Base-by-base conservation (phyloP, 2,888 invertebrate genomes). In the Entomobrya multifasciata region DNA sequence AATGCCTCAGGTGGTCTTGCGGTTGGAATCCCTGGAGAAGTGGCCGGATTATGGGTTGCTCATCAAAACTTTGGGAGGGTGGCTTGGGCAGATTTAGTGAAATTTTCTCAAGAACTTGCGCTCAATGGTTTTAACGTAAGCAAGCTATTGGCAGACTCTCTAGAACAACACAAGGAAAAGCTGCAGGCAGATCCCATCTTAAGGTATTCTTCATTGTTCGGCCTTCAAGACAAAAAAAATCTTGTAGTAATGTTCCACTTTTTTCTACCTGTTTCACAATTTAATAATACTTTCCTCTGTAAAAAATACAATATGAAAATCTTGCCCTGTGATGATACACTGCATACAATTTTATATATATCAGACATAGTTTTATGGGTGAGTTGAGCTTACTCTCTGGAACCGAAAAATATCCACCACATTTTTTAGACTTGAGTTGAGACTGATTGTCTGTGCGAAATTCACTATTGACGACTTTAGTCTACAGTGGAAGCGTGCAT, bases 21-120 rank as follows among this genome's bases (percentile, higher is more conserved):
- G 0, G 94, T 96, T 15, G 98, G 95, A 15, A 96, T 98, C n/a
- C 98, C 98, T 0, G 97, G 97, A 10, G 98, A 98, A 93, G 92
- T 98, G 17, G 93, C 94, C 82, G 98, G 98, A 0, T 97, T 97
- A 92, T 95, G 96, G 94, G 95, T 94, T 85, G 95, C 97, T 47
- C 95, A 97, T 93, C 93, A 94, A 89, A 93, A 93, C 89, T 97
- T 95, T 92, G 97, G 97, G 2, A 94, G 94, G 87, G 93, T 98
- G 72, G 94, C 95, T 0, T 99, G 98, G 94, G 81, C 89, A 62
- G 92, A 92, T 0, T 90, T 94, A 17, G 92, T 94, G 78, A 86
- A 91, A 47, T 93, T 93, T 17, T 91, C 93, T 5, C 92, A 93
- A 44, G 89, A 92, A 17, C 91, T 94, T 90, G 92, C 93, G 27